Percentiles rank a stretch among this genome's conserved stretches.
phyloP scores from a whole-genome alignment of 2,113 vertebrate species.

The Murina feae region DNA sequence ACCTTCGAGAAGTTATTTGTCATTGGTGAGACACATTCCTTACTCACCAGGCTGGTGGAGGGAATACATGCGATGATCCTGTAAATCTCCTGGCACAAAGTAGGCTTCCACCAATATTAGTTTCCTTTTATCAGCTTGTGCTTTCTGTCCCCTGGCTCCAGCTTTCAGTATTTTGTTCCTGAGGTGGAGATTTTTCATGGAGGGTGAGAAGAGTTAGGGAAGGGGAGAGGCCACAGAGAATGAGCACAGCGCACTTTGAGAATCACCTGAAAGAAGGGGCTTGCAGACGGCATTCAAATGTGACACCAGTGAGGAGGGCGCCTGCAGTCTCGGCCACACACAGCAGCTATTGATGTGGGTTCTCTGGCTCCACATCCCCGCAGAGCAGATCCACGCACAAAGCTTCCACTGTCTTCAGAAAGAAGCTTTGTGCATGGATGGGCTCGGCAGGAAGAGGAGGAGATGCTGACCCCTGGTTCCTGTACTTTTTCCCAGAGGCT shows the following conservation, averaged over 20 bases:
- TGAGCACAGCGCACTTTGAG: not conserved
- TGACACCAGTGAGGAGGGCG: not conserved
- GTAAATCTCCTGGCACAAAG: not conserved
- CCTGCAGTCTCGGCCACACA: not conserved
- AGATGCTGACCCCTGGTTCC: constrained; percentile 2
- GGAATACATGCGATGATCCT: not conserved
- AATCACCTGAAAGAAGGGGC: not conserved
- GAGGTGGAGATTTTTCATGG: not conserved
- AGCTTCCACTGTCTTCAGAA: constrained; percentile 39
- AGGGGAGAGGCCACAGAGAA: not conserved
- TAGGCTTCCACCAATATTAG: not conserved
- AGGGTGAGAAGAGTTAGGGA: not conserved
- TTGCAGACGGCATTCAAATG: constrained; percentile 21
- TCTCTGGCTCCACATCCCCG: not conserved
- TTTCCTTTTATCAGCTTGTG: not conserved
- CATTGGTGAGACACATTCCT: not conserved
- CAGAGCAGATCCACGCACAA: constrained; percentile 35
- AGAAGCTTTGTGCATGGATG: constrained; percentile 24
- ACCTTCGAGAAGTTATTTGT: not conserved
- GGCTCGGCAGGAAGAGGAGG: constrained; percentile 25
- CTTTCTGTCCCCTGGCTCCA: not conserved
- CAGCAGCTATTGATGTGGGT: constrained; percentile 20
- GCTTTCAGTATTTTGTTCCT: not conserved
- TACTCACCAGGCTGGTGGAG: not conserved
- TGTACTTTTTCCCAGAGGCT: constrained; percentile 18